phyloP scores from a whole-genome alignment of 2,113 vertebrate species.

The Pantherophis guttatus region DNA sequence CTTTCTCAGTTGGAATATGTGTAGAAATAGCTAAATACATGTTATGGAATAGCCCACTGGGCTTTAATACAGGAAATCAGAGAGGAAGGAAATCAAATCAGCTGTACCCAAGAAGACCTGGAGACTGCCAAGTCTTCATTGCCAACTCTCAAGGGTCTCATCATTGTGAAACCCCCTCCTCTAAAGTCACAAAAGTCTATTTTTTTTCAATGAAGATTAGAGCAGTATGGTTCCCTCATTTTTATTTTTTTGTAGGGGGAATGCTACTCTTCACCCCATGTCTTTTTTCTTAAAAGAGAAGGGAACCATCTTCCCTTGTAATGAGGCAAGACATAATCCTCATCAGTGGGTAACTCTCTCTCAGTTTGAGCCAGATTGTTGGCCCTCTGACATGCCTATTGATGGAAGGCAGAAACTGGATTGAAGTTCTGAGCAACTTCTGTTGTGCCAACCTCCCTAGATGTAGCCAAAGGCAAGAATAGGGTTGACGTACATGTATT shows the following conservation, averaged over 20 bases:
- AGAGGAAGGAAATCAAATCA: not conserved
- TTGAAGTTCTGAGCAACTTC: not conserved
- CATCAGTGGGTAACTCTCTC: not conserved
- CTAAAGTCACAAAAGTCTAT: not conserved
- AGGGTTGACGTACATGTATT: not conserved
- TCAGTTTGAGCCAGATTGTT: not conserved
- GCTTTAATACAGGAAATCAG: not conserved
- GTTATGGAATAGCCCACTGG: not conserved
- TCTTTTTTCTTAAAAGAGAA: not conserved
- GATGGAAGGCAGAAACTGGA: not conserved
- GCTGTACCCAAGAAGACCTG: not conserved
- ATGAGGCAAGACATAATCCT: not conserved
- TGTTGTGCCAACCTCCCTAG: not conserved
- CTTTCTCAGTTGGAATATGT: not conserved
- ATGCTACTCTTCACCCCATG: not conserved
- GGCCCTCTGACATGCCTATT: not conserved
- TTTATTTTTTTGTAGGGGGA: not conserved
- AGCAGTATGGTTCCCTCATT: not conserved
- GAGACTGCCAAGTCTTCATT: not conserved
- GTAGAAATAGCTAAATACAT: not conserved
- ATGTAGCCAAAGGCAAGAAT: not conserved
- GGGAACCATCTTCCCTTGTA: not conserved
- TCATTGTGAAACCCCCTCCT: not conserved
- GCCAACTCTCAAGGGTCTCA: not conserved
- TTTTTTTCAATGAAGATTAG: not conserved